A percentile compares a stretch with the other conserved stretches of the same genome.
These are phyloP conservation scores for Liolophura sinensis DNA, from an alignment of 1,140 invertebrate species.

Conservation along the genomic window DNA sequence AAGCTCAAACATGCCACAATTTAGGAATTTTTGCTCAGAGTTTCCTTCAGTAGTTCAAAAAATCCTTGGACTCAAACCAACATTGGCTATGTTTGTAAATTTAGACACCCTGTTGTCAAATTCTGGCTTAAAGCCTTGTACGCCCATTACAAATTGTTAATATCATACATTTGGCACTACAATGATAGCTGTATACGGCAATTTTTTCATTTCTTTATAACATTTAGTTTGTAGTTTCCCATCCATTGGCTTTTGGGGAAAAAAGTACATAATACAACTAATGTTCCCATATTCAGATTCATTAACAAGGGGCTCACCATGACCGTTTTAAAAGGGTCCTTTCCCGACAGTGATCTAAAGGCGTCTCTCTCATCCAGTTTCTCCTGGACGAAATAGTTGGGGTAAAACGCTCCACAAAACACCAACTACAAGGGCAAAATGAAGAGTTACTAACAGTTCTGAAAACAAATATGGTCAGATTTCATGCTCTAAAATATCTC, in stretches of 20 bases:
- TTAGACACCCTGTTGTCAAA: no score
- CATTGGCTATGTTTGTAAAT: background rate
- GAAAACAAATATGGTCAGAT: no score
- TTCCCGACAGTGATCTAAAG: conserved; percentile 67
- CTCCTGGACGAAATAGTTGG: conserved; percentile 79
- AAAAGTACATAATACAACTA: background rate
- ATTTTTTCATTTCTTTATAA: background rate
- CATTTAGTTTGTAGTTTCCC: background rate
- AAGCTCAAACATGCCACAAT: no score
- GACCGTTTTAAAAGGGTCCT: conserved; percentile 78
- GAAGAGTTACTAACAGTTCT: no score
- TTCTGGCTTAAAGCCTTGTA: no score
- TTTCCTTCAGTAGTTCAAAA: no score
- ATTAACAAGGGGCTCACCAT: conserved; percentile 62
- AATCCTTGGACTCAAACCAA: no score
- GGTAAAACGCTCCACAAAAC: conserved; percentile 85
- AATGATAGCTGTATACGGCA: no score
- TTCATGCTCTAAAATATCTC: no score
- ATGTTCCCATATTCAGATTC: background rate
- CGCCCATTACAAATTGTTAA: no score
- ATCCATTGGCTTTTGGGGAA: background rate
- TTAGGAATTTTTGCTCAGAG: no score
- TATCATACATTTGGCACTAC: no score
- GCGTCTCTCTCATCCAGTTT: conserved; percentile 67
- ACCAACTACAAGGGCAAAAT: conserved; percentile 63